A percentile compares a stretch with the other conserved stretches of the same genome.
These are phyloP conservation scores for Athalia rosae DNA, from an alignment of 2,888 invertebrate species.

Conservation along the genomic window DNA sequence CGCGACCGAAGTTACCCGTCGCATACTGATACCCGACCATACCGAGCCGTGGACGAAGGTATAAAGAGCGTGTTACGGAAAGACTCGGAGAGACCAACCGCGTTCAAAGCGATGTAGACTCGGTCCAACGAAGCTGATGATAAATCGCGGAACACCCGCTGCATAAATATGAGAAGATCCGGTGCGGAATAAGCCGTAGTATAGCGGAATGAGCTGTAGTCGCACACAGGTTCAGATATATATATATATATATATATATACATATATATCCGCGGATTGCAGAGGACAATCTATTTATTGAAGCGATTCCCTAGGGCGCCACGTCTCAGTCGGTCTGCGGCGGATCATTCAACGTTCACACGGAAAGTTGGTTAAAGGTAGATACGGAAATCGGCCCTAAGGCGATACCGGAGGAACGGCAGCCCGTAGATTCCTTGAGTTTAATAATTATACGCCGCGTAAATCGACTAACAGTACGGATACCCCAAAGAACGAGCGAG, in stretches of 20 bases:
- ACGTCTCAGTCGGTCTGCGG: not conserved
- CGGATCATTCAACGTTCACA: constrained; percentile 9
- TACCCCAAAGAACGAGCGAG: not conserved
- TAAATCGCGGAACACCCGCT: constrained; percentile 56
- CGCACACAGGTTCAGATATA: not conserved
- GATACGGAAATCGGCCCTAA: constrained; percentile 10
- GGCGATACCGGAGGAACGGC: not conserved
- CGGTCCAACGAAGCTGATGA: constrained; percentile 52
- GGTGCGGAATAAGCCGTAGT: constrained; percentile 50
- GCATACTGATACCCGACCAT: constrained; percentile 44
- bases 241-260: too few species aligned
- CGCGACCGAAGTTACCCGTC: constrained; percentile 9
- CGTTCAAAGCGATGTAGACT: constrained; percentile 27
- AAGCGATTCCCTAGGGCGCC: constrained; percentile 4
- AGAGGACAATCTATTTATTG: constrained; percentile 38
- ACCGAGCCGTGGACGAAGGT: not conserved
- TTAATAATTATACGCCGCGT: constrained; percentile 13
- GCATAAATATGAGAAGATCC: constrained; percentile 58
- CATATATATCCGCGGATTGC: not conserved
- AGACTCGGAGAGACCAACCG: constrained; percentile 6
- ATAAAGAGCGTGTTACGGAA: constrained; percentile 1
- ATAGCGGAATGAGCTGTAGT: constrained; percentile 2
- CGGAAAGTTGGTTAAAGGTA: not conserved
- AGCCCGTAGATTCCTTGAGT: not conserved
- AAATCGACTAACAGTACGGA: constrained; percentile 4